These are phyloP conservation scores for Ctenodactylus gundi DNA, from an alignment of 2,113 vertebrate species.

Conservation along the genomic window DNA sequence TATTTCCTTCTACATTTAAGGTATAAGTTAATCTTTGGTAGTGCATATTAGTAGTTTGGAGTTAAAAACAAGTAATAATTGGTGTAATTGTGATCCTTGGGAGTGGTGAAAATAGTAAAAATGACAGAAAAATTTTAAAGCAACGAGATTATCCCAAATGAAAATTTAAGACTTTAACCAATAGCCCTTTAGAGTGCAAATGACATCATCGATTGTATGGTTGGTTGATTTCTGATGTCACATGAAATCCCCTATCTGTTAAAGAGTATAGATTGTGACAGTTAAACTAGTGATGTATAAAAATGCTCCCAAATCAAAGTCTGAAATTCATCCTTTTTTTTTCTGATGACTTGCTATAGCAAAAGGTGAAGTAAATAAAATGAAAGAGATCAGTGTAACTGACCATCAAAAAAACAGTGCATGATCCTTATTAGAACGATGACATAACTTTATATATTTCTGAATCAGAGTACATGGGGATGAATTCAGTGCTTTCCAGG, in stretches of 20 bases:
- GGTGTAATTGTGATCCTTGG: neutral
- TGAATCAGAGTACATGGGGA: neutral
- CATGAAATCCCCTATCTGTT: constrained; percentile 50
- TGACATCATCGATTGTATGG: constrained; percentile 69
- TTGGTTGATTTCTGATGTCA: constrained; percentile 67
- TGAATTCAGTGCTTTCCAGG: constrained; percentile 9
- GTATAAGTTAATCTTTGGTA: constrained; percentile 9
- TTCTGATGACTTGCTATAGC: neutral
- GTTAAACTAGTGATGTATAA: constrained; percentile 70
- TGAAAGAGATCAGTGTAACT: neutral
- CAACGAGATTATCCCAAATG: neutral
- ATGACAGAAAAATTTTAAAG: constrained; percentile 18
- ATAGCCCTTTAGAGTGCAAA: constrained; percentile 51
- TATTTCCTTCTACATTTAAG: constrained; percentile 25
- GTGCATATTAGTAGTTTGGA: constrained; percentile 14
- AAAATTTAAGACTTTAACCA: constrained; percentile 60
- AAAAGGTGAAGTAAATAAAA: neutral
- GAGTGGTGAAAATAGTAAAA: constrained; percentile 22
- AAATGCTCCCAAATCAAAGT: constrained; percentile 61
- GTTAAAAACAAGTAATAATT: constrained; percentile 39
- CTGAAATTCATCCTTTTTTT: neutral
- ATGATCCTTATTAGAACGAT: neutral
- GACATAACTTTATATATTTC: neutral
- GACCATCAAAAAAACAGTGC: neutral
- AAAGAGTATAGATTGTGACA: constrained; percentile 59